phyloP scores from a whole-genome alignment of 2,888 invertebrate genomes.

The Monopis laevigella region DNA sequence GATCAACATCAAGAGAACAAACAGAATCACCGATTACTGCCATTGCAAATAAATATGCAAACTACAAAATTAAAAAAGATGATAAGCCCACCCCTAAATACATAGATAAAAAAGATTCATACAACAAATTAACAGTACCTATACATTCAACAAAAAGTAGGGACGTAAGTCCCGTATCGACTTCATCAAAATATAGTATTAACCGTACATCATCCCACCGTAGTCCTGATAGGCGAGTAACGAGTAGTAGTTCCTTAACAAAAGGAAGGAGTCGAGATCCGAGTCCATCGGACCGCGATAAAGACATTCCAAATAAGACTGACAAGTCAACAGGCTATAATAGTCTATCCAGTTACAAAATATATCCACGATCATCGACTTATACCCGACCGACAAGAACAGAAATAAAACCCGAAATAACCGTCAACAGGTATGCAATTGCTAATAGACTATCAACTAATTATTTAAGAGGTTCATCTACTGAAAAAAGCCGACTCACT shows the following conservation, averaged over 20 bases:
- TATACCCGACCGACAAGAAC: slow-evolving; percentile 42
- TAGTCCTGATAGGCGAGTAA: slow-evolving; percentile 55
- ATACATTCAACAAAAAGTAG: slow-evolving; percentile 49
- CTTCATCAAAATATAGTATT: slow-evolving; percentile 47
- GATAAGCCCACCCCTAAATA: slow-evolving; percentile 28
- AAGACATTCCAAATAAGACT: slow-evolving; percentile 66
- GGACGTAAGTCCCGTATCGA: slow-evolving; percentile 65
- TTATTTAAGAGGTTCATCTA: slow-evolving; percentile 49
- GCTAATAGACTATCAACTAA: slow-evolving; percentile 49
- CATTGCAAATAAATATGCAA: slow-evolving; percentile 51
- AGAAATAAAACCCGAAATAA: slow-evolving; percentile 33
- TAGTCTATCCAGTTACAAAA: slow-evolving; percentile 56
- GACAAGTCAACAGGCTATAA: slow-evolving; percentile 63
- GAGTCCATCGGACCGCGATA: slow-evolving; percentile 63
- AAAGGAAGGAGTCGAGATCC: slow-evolving; percentile 64
- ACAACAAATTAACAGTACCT: slow-evolving; percentile 51
- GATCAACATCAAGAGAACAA: slow-evolving; percentile 34
- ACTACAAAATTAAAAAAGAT: slow-evolving; percentile 33
- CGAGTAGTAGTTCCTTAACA: slow-evolving; percentile 29
- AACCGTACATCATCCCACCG: slow-evolving; percentile 51
- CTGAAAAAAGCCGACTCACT: slow-evolving; percentile 34
- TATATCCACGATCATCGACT: slow-evolving; percentile 49
- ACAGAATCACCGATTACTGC: slow-evolving; percentile 45
- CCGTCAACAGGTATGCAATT: slow-evolving; percentile 49
- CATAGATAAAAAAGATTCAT: slow-evolving; percentile 48